phyloP scores from a whole-genome alignment of 92 coral and sea anemone genomes.

The Porites evermanni region DNA sequence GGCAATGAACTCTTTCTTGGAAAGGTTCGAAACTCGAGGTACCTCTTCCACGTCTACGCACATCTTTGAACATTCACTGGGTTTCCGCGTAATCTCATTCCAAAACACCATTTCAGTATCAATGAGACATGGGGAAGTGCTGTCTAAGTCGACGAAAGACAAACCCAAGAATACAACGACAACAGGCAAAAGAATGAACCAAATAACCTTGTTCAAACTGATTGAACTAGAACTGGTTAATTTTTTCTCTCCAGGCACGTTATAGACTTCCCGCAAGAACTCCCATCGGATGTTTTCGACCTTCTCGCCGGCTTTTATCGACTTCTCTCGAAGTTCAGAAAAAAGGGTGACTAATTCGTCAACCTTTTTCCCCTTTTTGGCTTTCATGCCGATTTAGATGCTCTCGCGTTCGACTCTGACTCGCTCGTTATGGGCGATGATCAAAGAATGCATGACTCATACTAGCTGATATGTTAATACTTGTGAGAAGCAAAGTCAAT shows the following conservation, averaged over 20 bases:
- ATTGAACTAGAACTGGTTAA: slow-evolving; percentile 17
- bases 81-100: slow-evolving; percentile 80
- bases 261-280: slow-evolving; percentile 50
- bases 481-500: background rate
- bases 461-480: background rate
- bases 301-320: slow-evolving; percentile 61
- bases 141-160: slow-evolving; percentile 32
- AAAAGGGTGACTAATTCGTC: slow-evolving; percentile 65
- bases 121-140: slow-evolving; percentile 62
- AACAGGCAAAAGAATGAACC: slow-evolving; percentile 68
- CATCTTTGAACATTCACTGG: slow-evolving; percentile 81
- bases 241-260: slow-evolving; percentile 2
- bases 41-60: slow-evolving; percentile 88
- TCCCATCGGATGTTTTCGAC: slow-evolving; percentile 66
- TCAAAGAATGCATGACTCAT: background rate
- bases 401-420: background rate
- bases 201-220: slow-evolving; percentile 41
- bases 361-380: slow-evolving; percentile 29
- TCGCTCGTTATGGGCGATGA: background rate
- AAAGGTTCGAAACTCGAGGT: slow-evolving; percentile 82
- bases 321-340: slow-evolving; percentile 66
- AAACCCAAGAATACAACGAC: slow-evolving; percentile 49
- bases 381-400: slow-evolving; percentile 38
- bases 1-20: slow-evolving; percentile 75
- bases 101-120: slow-evolving; percentile 64